These are phyloP conservation scores for Eublepharis macularius DNA, from an alignment of 2,113 vertebrate genomes.

Conservation along the genomic window DNA sequence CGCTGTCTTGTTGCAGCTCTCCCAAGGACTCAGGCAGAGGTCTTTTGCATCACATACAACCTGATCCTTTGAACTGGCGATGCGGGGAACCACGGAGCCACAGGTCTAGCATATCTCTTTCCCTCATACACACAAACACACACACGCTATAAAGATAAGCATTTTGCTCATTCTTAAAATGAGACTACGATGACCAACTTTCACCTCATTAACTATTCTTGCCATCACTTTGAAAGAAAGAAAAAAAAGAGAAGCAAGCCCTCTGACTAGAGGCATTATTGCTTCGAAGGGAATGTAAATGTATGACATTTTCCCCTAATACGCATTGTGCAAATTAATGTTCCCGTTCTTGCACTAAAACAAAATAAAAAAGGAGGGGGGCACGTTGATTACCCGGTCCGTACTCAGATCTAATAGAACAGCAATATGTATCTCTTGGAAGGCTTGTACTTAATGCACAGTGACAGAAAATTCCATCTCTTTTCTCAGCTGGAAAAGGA, in stretches of 20 bases:
- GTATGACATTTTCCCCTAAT: slow-evolving; percentile 55
- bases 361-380: slow-evolving; percentile 49
- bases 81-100: no score
- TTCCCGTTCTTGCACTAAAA: slow-evolving; percentile 61
- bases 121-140: background rate
- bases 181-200: slow-evolving; percentile 27
- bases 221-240: slow-evolving; percentile 15
- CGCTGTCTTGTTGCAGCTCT: no score
- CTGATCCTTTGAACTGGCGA: no score
- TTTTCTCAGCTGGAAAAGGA: slow-evolving; percentile 59
- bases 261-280: slow-evolving; percentile 49
- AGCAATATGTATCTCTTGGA: slow-evolving; percentile 61
- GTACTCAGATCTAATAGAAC: slow-evolving; percentile 65
- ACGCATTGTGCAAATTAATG: slow-evolving; percentile 64
- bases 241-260: slow-evolving; percentile 43
- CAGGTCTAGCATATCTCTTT: no score
- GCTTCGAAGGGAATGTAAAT: slow-evolving; percentile 41
- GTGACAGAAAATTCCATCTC: slow-evolving; percentile 64
- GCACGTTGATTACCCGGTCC: slow-evolving; percentile 65
- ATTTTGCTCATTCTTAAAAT: background rate
- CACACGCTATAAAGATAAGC: background rate
- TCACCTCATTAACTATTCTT: slow-evolving; percentile 18
- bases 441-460: slow-evolving; percentile 67
- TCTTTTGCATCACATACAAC: no score
- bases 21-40: no score